Evolutionary conservation across 2,888 invertebrate species (phyloP).

Genomic region (Noctuana brunneofusca): DNA sequence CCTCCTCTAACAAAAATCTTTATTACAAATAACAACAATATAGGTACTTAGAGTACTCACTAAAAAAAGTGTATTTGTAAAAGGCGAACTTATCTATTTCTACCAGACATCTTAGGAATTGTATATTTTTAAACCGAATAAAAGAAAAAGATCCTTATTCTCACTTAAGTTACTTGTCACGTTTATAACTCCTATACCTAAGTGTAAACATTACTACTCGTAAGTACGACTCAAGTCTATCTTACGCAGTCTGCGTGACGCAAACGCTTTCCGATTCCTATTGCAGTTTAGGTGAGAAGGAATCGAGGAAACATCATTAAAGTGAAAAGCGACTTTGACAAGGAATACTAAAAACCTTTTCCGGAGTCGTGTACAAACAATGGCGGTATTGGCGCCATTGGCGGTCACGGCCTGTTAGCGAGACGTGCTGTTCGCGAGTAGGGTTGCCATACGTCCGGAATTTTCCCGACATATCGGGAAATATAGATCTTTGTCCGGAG

Average conservation of each 20-base stretch:
- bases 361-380: slow-evolving; percentile 32
- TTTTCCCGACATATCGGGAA: background rate
- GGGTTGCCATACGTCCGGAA: background rate
- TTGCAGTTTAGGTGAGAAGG: slow-evolving; percentile 9
- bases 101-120: too few species aligned
- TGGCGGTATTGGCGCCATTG: too few species aligned
- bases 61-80: too few species aligned
- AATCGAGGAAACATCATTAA: slow-evolving; percentile 18
- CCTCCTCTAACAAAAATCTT: too few species aligned
- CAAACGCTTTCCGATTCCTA: slow-evolving; percentile 7
- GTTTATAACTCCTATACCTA: too few species aligned
- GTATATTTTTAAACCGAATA: too few species aligned
- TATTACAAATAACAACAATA: too few species aligned
- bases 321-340: slow-evolving; percentile 18
- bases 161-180: too few species aligned
- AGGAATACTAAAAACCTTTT: slow-evolving; percentile 29
- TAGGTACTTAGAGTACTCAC: too few species aligned
- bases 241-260: slow-evolving; percentile 10
- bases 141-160: too few species aligned
- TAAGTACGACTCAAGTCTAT: background rate
- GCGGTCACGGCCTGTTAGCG: slow-evolving; percentile 45
- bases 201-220: background rate
- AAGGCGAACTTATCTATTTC: too few species aligned
- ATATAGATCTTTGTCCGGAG: background rate
- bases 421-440: slow-evolving; percentile 27